A percentile compares a stretch with the other conserved stretches of the same genome.
Evolutionary conservation across 1,140 invertebrate species (phyloP).

Genomic region (Aphis craccivora): DNA sequence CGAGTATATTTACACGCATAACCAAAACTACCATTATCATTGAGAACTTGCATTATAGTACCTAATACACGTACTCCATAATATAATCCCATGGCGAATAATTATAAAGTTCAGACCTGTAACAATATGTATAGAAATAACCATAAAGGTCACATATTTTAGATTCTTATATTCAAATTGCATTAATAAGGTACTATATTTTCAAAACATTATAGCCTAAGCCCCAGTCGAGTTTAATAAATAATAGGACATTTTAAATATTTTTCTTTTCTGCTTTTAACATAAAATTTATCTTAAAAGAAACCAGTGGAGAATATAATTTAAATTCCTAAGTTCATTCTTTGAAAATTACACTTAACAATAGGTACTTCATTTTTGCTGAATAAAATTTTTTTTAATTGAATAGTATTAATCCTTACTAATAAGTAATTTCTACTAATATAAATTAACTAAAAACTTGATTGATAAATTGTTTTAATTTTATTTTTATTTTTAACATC

Average conservation of each 20-base stretch:
- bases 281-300: background rate
- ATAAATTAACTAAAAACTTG: too few relatives aligned
- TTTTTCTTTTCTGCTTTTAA: background rate
- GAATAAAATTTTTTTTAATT: too few relatives aligned
- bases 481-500: too few relatives aligned
- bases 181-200: background rate
- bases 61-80: background rate
- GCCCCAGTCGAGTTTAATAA: background rate
- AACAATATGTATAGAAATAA: background rate
- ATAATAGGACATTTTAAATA: background rate
- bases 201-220: background rate
- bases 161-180: background rate
- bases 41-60: conserved; percentile 8
- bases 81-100: conserved; percentile 7
- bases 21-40: background rate
- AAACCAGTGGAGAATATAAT: background rate
- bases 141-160: background rate
- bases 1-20: background rate
- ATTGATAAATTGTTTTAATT: too few relatives aligned
- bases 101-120: conserved; percentile 1
- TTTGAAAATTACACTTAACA: background rate
- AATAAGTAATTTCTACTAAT: too few relatives aligned
- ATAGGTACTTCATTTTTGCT: background rate
- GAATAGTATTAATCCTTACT: background rate
- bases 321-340: background rate